phyloP scores from a whole-genome alignment of 2,888 invertebrate genomes.

The Drosophila paranaensis region DNA sequence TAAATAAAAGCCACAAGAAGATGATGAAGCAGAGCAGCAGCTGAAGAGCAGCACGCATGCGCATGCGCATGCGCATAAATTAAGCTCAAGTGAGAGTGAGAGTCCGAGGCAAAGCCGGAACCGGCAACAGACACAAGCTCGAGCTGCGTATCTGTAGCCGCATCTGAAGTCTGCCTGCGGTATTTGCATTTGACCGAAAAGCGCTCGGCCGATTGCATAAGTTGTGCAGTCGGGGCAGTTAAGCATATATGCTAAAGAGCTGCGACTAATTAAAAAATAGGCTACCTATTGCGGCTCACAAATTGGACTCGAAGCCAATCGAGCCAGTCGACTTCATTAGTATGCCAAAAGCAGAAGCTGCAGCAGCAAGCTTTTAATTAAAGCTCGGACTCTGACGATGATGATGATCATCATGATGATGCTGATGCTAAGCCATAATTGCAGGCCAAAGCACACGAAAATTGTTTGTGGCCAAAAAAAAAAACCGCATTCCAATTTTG shows the following conservation, averaged over 20 bases:
- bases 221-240: conserved; percentile 36
- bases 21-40: conserved; percentile 7
- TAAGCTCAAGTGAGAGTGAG: conserved; percentile 57
- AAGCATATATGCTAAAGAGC: conserved; percentile 56
- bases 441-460: conserved; percentile 51
- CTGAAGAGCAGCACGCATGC: conserved; percentile 13
- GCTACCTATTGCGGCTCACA: conserved; percentile 18
- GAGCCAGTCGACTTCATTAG: conserved; percentile 45
- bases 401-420: background rate
- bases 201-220: conserved; percentile 39
- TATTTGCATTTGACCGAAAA: conserved; percentile 46
- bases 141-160: conserved; percentile 5
- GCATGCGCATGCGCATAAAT: conserved; percentile 56
- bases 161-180: background rate
- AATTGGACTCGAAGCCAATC: conserved; percentile 50
- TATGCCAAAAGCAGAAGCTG: conserved; percentile 29
- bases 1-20: conserved; percentile 56
- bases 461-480: conserved; percentile 62
- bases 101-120: conserved; percentile 29
- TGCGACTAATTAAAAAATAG: conserved; percentile 52
- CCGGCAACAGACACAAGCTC: conserved; percentile 16
- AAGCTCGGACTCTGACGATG: conserved; percentile 10
- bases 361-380: conserved; percentile 65
- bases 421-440: conserved; percentile 24
- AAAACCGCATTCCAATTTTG: conserved; percentile 68